Evolutionary conservation across 2,888 invertebrate species (phyloP).

Genomic region (Drosophila fulvimacula): DNA sequence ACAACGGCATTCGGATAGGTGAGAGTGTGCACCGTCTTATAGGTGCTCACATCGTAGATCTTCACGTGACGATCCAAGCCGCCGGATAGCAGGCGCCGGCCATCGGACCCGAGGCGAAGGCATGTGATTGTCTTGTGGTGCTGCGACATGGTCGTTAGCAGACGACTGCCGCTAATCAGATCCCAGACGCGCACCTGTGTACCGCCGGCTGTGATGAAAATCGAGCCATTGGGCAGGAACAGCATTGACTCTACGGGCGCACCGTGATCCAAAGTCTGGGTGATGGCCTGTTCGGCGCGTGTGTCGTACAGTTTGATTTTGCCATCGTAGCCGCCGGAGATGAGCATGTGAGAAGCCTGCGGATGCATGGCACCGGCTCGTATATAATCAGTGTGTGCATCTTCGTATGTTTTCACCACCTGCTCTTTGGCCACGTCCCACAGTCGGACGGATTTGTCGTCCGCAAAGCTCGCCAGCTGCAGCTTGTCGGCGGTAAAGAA

Average conservation of each 20-base stretch:
- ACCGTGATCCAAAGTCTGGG: conserved; percentile 92
- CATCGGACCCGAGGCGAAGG: conserved; percentile 91
- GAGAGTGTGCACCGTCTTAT: conserved; percentile 94
- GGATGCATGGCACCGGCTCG: conserved; percentile 93
- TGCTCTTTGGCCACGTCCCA: conserved; percentile 97
- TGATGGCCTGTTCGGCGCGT: conserved; percentile 87
- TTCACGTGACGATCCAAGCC: conserved; percentile 97
- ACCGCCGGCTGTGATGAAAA: conserved; percentile 96
- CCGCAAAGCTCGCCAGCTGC: conserved; percentile 94
- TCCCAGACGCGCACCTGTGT: conserved; percentile 97
- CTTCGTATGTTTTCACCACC: conserved; percentile 88
- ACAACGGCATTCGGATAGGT: conserved; percentile 96
- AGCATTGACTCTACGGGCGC: conserved; percentile 95
- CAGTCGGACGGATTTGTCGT: conserved; percentile 93
- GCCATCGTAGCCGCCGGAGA: conserved; percentile 96
- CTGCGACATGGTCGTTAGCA: conserved; percentile 93
- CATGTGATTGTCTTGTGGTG: conserved; percentile 98
- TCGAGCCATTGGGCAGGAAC: conserved; percentile 94
- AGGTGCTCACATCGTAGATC: conserved; percentile 94
- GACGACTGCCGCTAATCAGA: conserved; percentile 90
- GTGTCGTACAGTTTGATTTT: conserved; percentile 94
- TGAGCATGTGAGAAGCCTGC: conserved; percentile 89
- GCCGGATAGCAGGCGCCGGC: conserved; percentile 93
- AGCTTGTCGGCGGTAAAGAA: conserved; percentile 92
- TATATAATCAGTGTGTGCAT: conserved; percentile 91